phyloP scores from a whole-genome alignment of 2,888 invertebrate genomes.

The Aethes cnicana region DNA sequence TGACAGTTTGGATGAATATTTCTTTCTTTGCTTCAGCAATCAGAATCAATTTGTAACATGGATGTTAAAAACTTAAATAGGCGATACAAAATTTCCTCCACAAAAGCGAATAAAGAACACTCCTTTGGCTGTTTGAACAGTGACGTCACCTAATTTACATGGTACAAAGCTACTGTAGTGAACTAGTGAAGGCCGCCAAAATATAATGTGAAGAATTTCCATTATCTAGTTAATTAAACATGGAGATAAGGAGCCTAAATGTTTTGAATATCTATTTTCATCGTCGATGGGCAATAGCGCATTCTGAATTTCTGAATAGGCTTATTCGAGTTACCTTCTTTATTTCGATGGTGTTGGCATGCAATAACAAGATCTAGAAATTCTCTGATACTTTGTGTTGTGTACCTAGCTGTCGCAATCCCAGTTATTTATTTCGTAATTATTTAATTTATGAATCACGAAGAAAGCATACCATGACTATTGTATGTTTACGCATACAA shows the following conservation, averaged over 20 bases:
- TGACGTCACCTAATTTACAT: slow-evolving; percentile 25
- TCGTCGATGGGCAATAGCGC: background rate
- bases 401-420: no score
- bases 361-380: background rate
- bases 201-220: slow-evolving; percentile 6
- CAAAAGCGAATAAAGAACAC: slow-evolving; percentile 22
- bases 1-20: no score
- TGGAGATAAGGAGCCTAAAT: background rate
- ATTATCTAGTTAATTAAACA: slow-evolving; percentile 6
- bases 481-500: no score
- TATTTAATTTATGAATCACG: no score
- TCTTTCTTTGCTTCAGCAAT: background rate
- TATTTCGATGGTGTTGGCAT: slow-evolving; percentile 1
- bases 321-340: no score
- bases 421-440: no score
- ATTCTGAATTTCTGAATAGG: no score
- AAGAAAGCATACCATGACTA: no score
- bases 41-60: background rate
- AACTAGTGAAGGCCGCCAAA: slow-evolving; percentile 19
- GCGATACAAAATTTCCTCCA: slow-evolving; percentile 8
- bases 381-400: background rate
- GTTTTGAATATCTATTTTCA: background rate
- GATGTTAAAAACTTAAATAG: slow-evolving; percentile 1
- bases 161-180: background rate
- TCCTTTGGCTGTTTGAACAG: slow-evolving; percentile 23